A percentile compares a stretch with the other conserved stretches of the same genome.
These are phyloP conservation scores for Ochlodes sylvanus DNA, from an alignment of 2,888 invertebrate species.

Conservation along the genomic window DNA sequence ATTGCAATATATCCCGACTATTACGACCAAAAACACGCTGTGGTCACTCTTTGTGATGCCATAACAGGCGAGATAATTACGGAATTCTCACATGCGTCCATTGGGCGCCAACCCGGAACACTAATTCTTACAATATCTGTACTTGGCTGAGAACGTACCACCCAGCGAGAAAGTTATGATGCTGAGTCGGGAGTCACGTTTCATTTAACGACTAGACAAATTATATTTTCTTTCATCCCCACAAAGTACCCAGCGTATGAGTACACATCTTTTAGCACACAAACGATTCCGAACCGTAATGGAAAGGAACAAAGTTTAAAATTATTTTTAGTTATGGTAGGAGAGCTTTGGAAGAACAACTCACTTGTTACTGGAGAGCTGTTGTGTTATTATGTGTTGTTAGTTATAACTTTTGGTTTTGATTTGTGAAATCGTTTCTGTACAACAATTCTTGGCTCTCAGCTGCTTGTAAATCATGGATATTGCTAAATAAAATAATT, in stretches of 20 bases:
- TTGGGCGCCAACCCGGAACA: conserved; percentile 50
- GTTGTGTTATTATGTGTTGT: conserved; percentile 38
- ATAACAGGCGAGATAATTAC: conserved; percentile 60
- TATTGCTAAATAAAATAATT: background rate
- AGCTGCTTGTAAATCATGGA: conserved; percentile 17
- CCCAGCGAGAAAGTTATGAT: conserved; percentile 62
- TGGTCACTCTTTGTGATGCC: conserved; percentile 45
- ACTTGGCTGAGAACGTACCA: conserved; percentile 42
- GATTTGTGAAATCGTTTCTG: conserved; percentile 32
- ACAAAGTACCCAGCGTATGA: conserved; percentile 26
- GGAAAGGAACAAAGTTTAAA: background rate
- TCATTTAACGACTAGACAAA: conserved; percentile 57
- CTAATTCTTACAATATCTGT: conserved; percentile 38
- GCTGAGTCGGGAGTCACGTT: conserved; percentile 52
- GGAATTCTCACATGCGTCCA: conserved; percentile 52
- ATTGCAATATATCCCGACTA: background rate
- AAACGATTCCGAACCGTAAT: conserved; percentile 16
- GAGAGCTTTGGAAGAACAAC: conserved; percentile 27
- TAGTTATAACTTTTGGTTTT: conserved; percentile 34
- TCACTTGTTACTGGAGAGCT: conserved; percentile 31
- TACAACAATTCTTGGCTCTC: conserved; percentile 25
- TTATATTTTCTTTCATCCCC: conserved; percentile 39
- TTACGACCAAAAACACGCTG: conserved; percentile 34
- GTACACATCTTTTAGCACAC: conserved; percentile 15
- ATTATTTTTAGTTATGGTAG: background rate